These are phyloP conservation scores for Blera fallax DNA, from an alignment of 2,888 invertebrate species.

Conservation along the genomic window DNA sequence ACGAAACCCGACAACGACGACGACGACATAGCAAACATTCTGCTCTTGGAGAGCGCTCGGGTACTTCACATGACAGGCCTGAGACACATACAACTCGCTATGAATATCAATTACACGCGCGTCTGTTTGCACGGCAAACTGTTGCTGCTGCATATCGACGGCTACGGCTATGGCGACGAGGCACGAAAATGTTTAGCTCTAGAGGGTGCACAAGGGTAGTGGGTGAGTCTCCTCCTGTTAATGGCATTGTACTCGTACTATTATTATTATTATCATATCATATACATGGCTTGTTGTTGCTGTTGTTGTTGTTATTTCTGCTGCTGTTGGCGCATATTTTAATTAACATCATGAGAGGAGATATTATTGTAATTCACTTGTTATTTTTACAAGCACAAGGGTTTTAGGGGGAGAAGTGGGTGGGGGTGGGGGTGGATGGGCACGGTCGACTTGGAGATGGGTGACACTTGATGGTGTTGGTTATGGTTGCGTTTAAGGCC, in stretches of 20 bases:
- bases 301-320: slow-evolving; percentile 41
- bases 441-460: slow-evolving; percentile 27
- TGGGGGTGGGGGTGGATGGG: neutral
- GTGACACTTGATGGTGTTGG: slow-evolving; percentile 22
- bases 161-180: neutral
- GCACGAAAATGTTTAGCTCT: slow-evolving; percentile 13
- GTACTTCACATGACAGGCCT: slow-evolving; percentile 57
- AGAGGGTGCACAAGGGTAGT: neutral
- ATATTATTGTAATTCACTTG: slow-evolving; percentile 70
- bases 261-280: slow-evolving; percentile 21
- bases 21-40: slow-evolving; percentile 39
- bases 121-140: slow-evolving; percentile 68
- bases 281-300: slow-evolving; percentile 9
- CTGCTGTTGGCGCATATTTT: slow-evolving; percentile 70
- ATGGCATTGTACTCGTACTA: slow-evolving; percentile 63
- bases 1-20: slow-evolving; percentile 4
- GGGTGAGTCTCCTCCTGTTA: slow-evolving; percentile 65
- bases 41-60: slow-evolving; percentile 28
- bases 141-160: slow-evolving; percentile 51
- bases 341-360: slow-evolving; percentile 67
- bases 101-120: slow-evolving; percentile 70
- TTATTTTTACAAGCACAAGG: slow-evolving; percentile 33
- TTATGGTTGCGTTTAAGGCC: slow-evolving; percentile 33
- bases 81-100: slow-evolving; percentile 46
- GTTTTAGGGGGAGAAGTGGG: neutral